Base-by-base conservation (phyloP, 1,140 invertebrate species). In the Aphidius gifuensis region DNA sequence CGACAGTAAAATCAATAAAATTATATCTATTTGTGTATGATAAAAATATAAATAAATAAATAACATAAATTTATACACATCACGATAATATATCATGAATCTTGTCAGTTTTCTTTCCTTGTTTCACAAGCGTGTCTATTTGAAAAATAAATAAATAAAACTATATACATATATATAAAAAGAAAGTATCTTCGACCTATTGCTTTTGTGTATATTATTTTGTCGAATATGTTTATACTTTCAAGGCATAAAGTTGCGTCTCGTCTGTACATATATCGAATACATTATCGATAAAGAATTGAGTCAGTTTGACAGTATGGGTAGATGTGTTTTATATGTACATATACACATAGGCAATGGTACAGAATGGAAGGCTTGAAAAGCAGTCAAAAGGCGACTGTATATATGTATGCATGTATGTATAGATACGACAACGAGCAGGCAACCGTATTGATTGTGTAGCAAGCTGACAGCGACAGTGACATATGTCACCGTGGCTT, bases 401-500 rank as follows among this genome's bases (percentile, higher is more conserved):
- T 55, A 32, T 48, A 46, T 16, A 16, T 16, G 16, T 16, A 16
- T 16, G 16, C 16, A 16, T 16, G 16, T 16, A 16, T 16, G 16
- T 16, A 38, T 23, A 16, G 42, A 57, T 9, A 49, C 8, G 45
- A 23, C 21, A 44, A 47, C 67, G 63, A 63, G 70, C 68, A 68
- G 62, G 69, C 66, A 69, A 71, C 62, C 72, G 69, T 74, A 77
- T 77, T 75, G 75, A 77, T 77, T 77, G 72, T 69, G 76, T 78
- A 79, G 78, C 76, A 73, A 75, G 76, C 77, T 81, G 79, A 79
- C 77, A 80, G 76, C 76, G 78, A 79, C 79, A 80, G 77, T 81
- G 78, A 81, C 79, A 80, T 80, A 80, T 81, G 79, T 81, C 79
- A 80, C 74, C 72, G 74, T 72, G 74, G 77, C 75, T 79, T 76